Conservation (phyloP, 2,113 vertebrate species). For the Parotia lawesii region DNA sequence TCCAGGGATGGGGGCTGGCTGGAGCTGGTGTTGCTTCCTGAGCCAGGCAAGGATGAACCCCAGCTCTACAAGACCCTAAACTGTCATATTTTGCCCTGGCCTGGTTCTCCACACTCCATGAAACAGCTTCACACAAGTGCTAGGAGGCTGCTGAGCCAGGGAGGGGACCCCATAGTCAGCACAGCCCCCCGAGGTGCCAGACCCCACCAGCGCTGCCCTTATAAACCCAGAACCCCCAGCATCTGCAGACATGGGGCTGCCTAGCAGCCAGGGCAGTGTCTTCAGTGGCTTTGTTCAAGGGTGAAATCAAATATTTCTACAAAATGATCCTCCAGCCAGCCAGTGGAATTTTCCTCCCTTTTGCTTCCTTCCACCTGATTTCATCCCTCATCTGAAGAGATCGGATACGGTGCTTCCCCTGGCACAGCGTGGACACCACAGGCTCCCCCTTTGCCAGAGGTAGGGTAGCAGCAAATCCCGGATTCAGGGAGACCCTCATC, state of each 20-base stretch:
- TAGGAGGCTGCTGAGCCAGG: neutral
- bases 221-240: neutral
- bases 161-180: neutral
- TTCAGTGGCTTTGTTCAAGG: neutral
- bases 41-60: neutral
- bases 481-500: neutral
- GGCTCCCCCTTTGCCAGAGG: neutral
- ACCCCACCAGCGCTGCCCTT: neutral
- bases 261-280: neutral
- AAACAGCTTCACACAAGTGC: neutral
- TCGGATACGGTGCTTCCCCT: accelerated
- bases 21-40: neutral
- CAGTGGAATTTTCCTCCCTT: neutral
- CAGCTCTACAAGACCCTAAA: neutral
- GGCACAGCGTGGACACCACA: accelerated
- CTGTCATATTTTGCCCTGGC: neutral
- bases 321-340: neutral
- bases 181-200: accelerated
- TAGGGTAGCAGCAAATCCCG: neutral
- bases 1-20: neutral
- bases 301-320: neutral
- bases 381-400: neutral
- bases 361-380: neutral
- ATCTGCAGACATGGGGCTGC: neutral
- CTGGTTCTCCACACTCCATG: neutral